phyloP scores from a whole-genome alignment of 2,888 invertebrate species.

The Polydrusus pterygomalis region DNA sequence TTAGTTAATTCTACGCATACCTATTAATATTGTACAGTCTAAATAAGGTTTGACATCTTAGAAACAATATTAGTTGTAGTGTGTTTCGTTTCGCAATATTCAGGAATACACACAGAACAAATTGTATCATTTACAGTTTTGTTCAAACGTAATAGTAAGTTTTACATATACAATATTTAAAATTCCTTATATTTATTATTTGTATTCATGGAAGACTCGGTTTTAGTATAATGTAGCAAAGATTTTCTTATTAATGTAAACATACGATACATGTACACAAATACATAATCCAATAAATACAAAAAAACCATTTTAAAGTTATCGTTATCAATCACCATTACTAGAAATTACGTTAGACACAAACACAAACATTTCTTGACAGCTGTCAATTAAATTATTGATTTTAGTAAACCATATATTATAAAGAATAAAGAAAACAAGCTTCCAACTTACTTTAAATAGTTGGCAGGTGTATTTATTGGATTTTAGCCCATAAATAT shows the following conservation, averaged over 20 bases:
- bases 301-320: background rate
- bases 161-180: constrained; percentile 62
- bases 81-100: constrained; percentile 63
- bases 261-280: constrained; percentile 46
- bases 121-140: constrained; percentile 61
- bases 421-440: no score
- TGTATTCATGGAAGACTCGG: constrained; percentile 74
- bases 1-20: constrained; percentile 71
- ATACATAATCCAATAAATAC: constrained; percentile 46
- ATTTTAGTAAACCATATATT: no score
- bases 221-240: constrained; percentile 66
- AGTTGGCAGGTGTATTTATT: no score
- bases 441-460: no score
- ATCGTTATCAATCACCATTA: no score
- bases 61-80: constrained; percentile 70
- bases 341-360: no score
- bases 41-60: constrained; percentile 69
- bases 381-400: no score
- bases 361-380: no score
- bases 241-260: constrained; percentile 47
- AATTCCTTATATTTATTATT: constrained; percentile 71
- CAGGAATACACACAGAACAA: constrained; percentile 65
- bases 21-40: constrained; percentile 65
- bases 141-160: constrained; percentile 66
- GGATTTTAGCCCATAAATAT: background rate